Evolutionary conservation across 2,797 vertebrate genomes (phyloP).

Genomic region (Artibeus jamaicensis): DNA sequence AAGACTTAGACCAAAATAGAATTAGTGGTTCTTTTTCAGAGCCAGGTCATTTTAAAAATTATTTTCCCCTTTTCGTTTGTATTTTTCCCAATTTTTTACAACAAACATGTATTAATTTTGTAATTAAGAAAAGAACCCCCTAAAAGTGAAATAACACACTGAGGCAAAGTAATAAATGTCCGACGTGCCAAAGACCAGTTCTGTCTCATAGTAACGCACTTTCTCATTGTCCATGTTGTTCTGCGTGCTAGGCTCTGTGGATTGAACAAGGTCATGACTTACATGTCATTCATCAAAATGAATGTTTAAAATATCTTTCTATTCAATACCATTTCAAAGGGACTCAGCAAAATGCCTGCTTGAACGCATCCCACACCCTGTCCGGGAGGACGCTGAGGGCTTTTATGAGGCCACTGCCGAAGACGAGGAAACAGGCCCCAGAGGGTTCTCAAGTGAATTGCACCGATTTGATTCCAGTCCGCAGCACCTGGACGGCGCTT

Average conservation of each 20-base stretch:
- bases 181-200: conserved; percentile 1
- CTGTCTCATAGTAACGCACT: neutral
- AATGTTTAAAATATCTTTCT: conserved; percentile 57
- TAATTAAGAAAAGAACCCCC: neutral
- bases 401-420: conserved; percentile 47
- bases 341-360: conserved; percentile 56
- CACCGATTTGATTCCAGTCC: neutral
- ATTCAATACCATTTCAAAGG: conserved; percentile 48
- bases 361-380: conserved; percentile 43
- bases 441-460: conserved; percentile 27
- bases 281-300: conserved; percentile 50
- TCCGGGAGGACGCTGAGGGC: conserved; percentile 10
- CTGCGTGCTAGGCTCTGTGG: neutral
- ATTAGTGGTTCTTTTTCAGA: neutral
- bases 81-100: conserved; percentile 16
- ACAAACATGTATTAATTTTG: neutral
- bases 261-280: conserved; percentile 36
- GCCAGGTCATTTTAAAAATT: neutral
- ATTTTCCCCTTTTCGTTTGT: neutral
- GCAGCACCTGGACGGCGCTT: neutral
- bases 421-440: neutral
- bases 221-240: neutral
- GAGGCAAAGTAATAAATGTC: conserved; percentile 20
- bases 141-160: conserved; percentile 11
- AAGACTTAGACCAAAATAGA: neutral